Base-by-base conservation (phyloP, 37 sponge, comb jelly and placozoan species). In the Geodia barretti region DNA sequence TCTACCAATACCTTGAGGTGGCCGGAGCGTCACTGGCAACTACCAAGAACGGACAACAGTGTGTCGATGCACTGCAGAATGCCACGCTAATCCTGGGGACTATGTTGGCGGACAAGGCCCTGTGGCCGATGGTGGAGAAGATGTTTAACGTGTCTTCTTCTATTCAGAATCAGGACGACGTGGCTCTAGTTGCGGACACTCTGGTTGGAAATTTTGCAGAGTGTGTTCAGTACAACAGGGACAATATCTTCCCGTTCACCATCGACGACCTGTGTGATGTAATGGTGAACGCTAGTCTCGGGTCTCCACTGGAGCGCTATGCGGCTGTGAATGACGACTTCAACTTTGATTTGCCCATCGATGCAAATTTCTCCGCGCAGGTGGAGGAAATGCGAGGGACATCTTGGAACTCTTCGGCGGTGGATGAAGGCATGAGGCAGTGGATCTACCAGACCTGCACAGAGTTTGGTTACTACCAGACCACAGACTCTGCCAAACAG, bases 401-500 rank as follows among this genome's bases (percentile, higher is more conserved):
- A 19, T 58, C 19, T 25, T 85, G 86, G 86, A 61, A 72, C 63
- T 36, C 62, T 20, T 24, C 79, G 29, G 26, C 75, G 58, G 73
- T 61, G 14, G 70, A 20, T 9, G 81, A 72, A 69, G 88, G 77
- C 28, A 72, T 32, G 4, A 90, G 96, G 9, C 85, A 86, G 72
- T 95, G 96, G 96, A 40, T 68, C 28, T 95, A 93, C 68, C 96
- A 95, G 36, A 92, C 95, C 8, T 95, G 96, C 79, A 83, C 75
- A 0, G 91, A 92, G 64, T 95, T 95, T 95, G 96, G 90, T 38
- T 95, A 86, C 74, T 95, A 72, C 78, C 96, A 95, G 79, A 95
- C 95, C 17, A 70, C 94, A 0, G 88, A 95, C 85, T 81, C 87
- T 11, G 29, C 33, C 29, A 14, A 74, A 33, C 90, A 92, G 40